Evolutionary conservation across 2,797 vertebrate species (phyloP).

Genomic region (Diplodus puntazzo): DNA sequence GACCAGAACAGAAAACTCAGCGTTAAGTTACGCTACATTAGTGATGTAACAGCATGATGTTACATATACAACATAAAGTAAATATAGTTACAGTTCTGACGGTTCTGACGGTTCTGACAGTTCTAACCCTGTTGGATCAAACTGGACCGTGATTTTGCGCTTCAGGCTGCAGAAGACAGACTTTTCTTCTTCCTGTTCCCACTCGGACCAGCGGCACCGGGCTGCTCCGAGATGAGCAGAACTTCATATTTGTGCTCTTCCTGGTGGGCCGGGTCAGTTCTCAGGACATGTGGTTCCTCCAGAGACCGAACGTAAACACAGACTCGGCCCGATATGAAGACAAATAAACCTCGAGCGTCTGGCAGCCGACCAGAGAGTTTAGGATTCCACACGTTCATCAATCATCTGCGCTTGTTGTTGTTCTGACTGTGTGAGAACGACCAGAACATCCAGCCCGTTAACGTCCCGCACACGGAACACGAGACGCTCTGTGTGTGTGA

Average conservation of each 20-base stretch:
- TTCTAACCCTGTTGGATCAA: too few relatives aligned
- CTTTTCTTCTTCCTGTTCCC: not conserved
- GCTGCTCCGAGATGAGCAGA: slow-evolving; percentile 44
- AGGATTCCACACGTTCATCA: slow-evolving; percentile 75
- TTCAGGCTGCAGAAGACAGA: too few relatives aligned
- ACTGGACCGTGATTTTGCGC: too few relatives aligned
- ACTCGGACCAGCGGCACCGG: not conserved
- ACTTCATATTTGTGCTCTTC: slow-evolving; percentile 59
- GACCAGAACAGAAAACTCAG: too few relatives aligned
- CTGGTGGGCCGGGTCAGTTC: slow-evolving; percentile 66
- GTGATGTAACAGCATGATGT: too few relatives aligned
- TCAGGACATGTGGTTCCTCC: slow-evolving; percentile 74
- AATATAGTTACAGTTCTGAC: too few relatives aligned
- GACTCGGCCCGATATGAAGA: slow-evolving; percentile 76
- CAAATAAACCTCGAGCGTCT: slow-evolving; percentile 74
- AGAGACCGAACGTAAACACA: slow-evolving; percentile 75
- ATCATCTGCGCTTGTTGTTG: slow-evolving; percentile 74
- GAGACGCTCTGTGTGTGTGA: too few relatives aligned
- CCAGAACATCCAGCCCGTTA: slow-evolving; percentile 8
- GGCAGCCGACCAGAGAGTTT: slow-evolving; percentile 68
- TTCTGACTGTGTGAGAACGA: slow-evolving; percentile 46
- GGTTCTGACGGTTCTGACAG: too few relatives aligned
- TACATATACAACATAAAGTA: too few relatives aligned
- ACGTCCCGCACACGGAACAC: not conserved
- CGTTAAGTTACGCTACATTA: too few relatives aligned